These are phyloP conservation scores for Azemiops feae DNA, from an alignment of 2,113 vertebrate species.

Conservation along the genomic window DNA sequence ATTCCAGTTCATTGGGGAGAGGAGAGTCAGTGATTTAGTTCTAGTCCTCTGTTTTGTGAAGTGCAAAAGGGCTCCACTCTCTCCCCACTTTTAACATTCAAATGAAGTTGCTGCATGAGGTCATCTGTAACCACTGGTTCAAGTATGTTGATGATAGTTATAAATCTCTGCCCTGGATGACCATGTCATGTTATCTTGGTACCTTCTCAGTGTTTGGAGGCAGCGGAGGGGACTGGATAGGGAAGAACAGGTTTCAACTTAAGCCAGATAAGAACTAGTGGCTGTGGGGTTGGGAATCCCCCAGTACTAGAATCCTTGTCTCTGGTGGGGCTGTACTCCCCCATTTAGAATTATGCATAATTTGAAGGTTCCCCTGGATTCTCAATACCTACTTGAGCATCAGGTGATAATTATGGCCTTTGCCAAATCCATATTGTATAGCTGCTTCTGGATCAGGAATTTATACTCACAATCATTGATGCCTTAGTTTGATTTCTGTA, in stretches of 20 bases:
- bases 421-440: not conserved
- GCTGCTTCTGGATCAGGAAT: not conserved
- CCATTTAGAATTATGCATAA: not conserved
- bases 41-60: not conserved
- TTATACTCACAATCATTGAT: not conserved
- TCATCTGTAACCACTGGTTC: not conserved
- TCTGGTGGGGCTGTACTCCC: not conserved
- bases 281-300: not conserved
- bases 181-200: not conserved
- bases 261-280: not conserved
- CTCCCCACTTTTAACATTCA: not conserved
- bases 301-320: not conserved
- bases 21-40: not conserved
- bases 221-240: not conserved
- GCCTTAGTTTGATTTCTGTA: not conserved
- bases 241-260: not conserved
- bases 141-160: not conserved
- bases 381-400: not conserved
- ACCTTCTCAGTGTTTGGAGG: not conserved
- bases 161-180: not conserved
- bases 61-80: not conserved
- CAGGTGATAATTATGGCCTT: not conserved
- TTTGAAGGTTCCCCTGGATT: not conserved
- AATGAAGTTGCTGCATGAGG: not conserved
- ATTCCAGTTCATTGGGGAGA: not conserved